phyloP scores from a whole-genome alignment of 1,140 invertebrate species.

The Caenorhabditis briggsae region DNA sequence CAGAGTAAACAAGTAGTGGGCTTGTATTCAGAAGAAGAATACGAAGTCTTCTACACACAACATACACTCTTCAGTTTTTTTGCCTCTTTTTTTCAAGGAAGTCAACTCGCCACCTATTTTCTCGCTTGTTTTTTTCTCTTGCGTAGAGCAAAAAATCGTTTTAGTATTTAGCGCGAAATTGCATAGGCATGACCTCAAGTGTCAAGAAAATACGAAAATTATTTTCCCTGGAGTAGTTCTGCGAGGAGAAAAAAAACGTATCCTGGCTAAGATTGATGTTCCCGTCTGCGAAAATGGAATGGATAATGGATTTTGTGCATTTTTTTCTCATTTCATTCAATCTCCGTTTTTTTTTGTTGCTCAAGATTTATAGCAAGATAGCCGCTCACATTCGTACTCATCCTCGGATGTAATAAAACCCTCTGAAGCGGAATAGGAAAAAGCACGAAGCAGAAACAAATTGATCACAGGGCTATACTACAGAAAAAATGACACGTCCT shows the following conservation, averaged over 20 bases:
- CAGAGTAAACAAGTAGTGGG: conserved; percentile 39
- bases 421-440: conserved; percentile 15
- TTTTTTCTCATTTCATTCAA: background rate
- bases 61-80: background rate
- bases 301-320: background rate
- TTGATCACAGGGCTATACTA: background rate
- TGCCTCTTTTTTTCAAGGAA: background rate
- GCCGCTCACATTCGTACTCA: background rate
- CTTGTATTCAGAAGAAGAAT: conserved; percentile 6
- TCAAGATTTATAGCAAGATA: background rate
- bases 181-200: background rate
- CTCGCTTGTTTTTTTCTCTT: conserved; percentile 17
- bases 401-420: background rate
- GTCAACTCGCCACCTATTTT: conserved; percentile 50
- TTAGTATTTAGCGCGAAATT: conserved; percentile 36
- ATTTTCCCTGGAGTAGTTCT: background rate
- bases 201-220: background rate
- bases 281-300: background rate
- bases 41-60: background rate
- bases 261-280: background rate
- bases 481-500: background rate
- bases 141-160: background rate
- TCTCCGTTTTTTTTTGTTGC: no score
- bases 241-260: background rate
- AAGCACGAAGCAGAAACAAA: conserved; percentile 22